Evolutionary conservation across 2,888 invertebrate genomes (phyloP), one percentile per base, ranked within the genome.

Genomic region (Strigamia maritima): DNA sequence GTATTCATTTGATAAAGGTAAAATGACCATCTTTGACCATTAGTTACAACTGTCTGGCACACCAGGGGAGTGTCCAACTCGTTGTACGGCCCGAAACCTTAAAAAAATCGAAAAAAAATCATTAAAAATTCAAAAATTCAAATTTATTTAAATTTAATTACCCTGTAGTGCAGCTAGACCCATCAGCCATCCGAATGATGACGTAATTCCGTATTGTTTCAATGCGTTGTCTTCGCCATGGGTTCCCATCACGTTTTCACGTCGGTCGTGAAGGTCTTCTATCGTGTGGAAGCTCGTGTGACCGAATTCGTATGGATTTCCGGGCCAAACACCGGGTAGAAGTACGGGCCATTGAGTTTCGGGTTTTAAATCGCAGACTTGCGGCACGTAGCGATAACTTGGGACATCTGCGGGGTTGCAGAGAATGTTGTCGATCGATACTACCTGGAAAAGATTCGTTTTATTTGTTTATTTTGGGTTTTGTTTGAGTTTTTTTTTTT

Each of bases 1-100:
- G 96, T 97, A 85, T 99, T 99, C 80, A 99, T 86, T 86, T 99
- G 98, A 85, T 97, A 98, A 16, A 91, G 90, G 84, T 92, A 94
- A 82, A 98, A 92, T 0, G 93, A 92, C 91, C 94, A 96, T 3
- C 89, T 85, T 82, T 92, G 90, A 0, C 98, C 98, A 87, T 98
- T 93, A 0, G 96, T 94, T 54, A 97, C 89, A 16, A 96, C 88
- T 19, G 93, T 92, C 89, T 98, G 98, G 3, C 94, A 93, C 0
- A 92, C 90, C 79, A 98, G 86, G 0, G 99, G 98, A 85, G 97
- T 96, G 0, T 94, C 95, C 22, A 97, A 83, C 82, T 98, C 98
- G 83, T 94, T 93, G 85, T 90, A 94, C 19, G 94, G 93, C 44
- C 93, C 94, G 86, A 98, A 98, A 26, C 98, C 89, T 88, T 83